phyloP scores from a whole-genome alignment of 2,888 invertebrate species.

The Perizoma affinitatum region DNA sequence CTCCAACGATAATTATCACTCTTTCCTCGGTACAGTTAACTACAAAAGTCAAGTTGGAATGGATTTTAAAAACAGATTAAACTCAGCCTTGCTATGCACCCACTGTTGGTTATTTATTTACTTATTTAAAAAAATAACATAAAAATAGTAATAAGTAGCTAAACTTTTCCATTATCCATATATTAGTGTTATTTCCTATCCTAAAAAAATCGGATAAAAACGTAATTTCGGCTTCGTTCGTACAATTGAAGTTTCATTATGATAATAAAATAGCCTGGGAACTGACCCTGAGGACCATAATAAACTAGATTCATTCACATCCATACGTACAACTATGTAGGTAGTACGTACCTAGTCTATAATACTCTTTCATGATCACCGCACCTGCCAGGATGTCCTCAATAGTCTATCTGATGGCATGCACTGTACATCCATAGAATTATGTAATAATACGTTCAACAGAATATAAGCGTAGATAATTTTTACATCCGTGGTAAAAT shows the following conservation, averaged over 20 bases:
- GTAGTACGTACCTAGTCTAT: conserved; percentile 13
- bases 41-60: no score
- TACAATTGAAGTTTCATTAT: conserved; percentile 13
- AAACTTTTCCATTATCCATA: no score
- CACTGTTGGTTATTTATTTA: no score
- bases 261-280: conserved; percentile 22
- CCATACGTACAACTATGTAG: neutral
- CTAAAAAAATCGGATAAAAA: neutral
- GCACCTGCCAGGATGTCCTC: conserved; percentile 62
- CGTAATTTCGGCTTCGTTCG: no score
- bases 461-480: conserved; percentile 7
- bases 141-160: no score
- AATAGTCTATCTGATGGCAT: conserved; percentile 52
- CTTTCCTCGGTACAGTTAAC: neutral
- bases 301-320: conserved; percentile 24
- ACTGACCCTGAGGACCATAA: conserved; percentile 31
- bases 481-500: conserved; percentile 9
- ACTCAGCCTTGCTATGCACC: neutral
- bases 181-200: no score
- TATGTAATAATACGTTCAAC: conserved; percentile 13
- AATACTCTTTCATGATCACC: conserved; percentile 41
- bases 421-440: conserved; percentile 28
- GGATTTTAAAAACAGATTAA: no score
- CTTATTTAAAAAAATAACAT: no score
- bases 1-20: conserved; percentile 7